Conservation (phyloP, 2,797 vertebrate genomes). For the Xiphophorus birchmanni region DNA sequence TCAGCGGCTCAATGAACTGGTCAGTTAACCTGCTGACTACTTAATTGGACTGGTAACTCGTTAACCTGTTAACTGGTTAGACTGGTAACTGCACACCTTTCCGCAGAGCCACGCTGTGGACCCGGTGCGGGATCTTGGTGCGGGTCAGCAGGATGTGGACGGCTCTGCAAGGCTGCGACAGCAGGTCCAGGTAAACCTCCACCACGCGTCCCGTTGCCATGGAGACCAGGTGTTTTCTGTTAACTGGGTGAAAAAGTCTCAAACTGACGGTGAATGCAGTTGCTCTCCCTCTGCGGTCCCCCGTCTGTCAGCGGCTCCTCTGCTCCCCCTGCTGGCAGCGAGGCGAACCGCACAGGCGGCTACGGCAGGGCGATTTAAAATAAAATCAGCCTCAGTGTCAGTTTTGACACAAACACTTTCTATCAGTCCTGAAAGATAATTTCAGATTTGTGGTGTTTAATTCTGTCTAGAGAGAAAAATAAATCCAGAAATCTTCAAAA, state of each 20-base stretch:
- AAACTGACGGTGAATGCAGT: neutral
- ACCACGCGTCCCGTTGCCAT: conserved; percentile 47
- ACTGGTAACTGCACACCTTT: conserved; percentile 66
- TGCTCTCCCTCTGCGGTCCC: neutral
- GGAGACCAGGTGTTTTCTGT: neutral
- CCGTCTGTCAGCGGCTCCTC: neutral
- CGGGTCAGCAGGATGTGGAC: conserved; percentile 71
- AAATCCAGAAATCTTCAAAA: too few relatives aligned
- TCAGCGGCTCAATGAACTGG: neutral
- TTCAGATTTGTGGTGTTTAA: too few relatives aligned
- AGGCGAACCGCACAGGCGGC: neutral
- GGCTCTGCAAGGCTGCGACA: conserved; percentile 81
- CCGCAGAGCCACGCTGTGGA: conserved; percentile 69
- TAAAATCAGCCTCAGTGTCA: too few relatives aligned
- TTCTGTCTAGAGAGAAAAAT: too few relatives aligned
- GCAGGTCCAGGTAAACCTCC: conserved; percentile 73
- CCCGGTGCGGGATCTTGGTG: conserved; percentile 68
- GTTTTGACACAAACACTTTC: too few relatives aligned
- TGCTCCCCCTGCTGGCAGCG: neutral
- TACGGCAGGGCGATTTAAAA: too few relatives aligned
- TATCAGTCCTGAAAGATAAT: too few relatives aligned
- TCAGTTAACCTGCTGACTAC: neutral
- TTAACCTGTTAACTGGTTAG: neutral
- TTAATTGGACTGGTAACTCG: too few relatives aligned
- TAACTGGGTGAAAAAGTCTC: neutral